Percentiles rank a stretch among this genome's conserved stretches.
These are phyloP conservation scores for Melipona quadrifasciata DNA, from an alignment of 1,140 invertebrate species.

Conservation along the genomic window DNA sequence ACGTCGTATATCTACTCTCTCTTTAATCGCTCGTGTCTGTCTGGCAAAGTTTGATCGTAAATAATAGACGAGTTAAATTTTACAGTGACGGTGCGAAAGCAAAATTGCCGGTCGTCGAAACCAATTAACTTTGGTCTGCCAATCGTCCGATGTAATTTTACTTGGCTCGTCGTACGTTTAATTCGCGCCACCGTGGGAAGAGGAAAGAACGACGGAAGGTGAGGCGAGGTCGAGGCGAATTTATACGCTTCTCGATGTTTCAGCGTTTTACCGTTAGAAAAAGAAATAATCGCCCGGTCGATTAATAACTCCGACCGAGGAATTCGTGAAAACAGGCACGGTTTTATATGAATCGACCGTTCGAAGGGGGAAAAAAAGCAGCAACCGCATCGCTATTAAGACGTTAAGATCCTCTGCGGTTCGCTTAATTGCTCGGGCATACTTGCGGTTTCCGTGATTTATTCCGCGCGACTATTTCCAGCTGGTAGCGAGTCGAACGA, in stretches of 20 bases:
- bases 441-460: conserved; percentile 49
- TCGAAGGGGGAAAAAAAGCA: not conserved
- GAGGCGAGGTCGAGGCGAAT: not conserved
- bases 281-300: not conserved
- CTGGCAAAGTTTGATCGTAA: conserved; percentile 25
- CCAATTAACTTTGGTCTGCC: conserved; percentile 18
- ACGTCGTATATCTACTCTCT: conserved; percentile 15
- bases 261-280: not conserved
- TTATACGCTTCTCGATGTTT: not conserved
- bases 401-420: conserved; percentile 4
- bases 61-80: conserved; percentile 22
- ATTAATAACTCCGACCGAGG: not conserved
- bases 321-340: not conserved
- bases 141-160: not conserved
- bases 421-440: conserved; percentile 32
- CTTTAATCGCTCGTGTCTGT: conserved; percentile 7
- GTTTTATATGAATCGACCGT: conserved; percentile 25
- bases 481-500: conserved; percentile 44
- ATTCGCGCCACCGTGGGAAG: not conserved
- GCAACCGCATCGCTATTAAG: conserved; percentile 23
- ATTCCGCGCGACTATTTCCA: conserved; percentile 52
- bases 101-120: not conserved
- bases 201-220: not conserved
- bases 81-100: not conserved
- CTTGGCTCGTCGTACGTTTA: not conserved